Evolutionary conservation across 2,113 vertebrate genomes (phyloP).

Genomic region (Apeltes quadracus): DNA sequence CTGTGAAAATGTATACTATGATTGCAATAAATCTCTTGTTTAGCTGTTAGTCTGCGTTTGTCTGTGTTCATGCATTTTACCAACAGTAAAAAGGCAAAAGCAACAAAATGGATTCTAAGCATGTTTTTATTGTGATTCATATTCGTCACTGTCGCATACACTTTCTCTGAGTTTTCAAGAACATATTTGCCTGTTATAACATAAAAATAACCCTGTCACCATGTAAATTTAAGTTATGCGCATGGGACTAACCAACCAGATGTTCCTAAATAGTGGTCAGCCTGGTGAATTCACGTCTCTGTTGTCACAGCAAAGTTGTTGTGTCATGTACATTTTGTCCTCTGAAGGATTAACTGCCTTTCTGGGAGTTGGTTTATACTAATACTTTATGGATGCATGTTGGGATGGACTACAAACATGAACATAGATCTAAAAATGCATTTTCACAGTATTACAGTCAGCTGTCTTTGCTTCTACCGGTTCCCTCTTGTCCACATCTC

Average conservation of each 20-base stretch:
- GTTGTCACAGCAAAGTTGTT: not conserved
- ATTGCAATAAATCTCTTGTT: slow-evolving; percentile 10
- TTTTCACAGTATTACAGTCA: not conserved
- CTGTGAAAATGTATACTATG: slow-evolving; percentile 10
- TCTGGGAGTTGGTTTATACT: not conserved
- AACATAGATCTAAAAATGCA: not conserved
- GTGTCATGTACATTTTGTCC: not conserved
- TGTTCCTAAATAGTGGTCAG: not conserved
- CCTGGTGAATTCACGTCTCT: not conserved
- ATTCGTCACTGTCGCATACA: not conserved
- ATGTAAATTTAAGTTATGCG: not conserved
- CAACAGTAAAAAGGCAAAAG: slow-evolving; percentile 8
- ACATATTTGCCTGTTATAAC: not conserved
- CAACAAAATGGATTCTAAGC: slow-evolving; percentile 20
- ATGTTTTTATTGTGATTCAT: not conserved
- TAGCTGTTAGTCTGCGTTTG: slow-evolving; percentile 23
- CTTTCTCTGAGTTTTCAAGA: not conserved
- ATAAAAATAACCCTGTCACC: not conserved
- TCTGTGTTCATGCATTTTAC: slow-evolving; percentile 11
- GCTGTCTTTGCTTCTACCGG: too few species aligned
- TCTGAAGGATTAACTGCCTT: not conserved
- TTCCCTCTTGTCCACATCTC: slow-evolving; percentile 7
- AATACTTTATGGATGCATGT: not conserved
- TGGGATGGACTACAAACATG: not conserved
- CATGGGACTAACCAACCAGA: not conserved